Evolutionary conservation across 2,113 vertebrate species (phyloP).

Genomic region (Perca flavescens): DNA sequence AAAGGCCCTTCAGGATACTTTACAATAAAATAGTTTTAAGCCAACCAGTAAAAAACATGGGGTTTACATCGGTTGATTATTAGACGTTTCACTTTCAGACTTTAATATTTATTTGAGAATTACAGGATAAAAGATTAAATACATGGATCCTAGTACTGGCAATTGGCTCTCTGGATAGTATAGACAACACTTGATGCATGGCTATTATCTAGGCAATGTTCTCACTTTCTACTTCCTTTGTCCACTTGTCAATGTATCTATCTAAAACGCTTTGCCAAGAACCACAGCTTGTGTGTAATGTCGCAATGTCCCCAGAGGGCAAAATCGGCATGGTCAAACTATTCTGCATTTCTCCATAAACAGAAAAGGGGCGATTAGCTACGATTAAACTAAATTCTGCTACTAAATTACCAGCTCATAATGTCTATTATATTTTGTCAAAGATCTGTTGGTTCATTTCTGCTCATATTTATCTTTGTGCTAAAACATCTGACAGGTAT

Average conservation of each 20-base stretch:
- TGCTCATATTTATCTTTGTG: slow-evolving; percentile 38
- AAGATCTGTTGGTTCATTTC: slow-evolving; percentile 33
- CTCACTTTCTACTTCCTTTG: slow-evolving; percentile 49
- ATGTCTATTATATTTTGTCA: slow-evolving; percentile 4
- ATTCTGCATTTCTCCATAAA: slow-evolving; percentile 1
- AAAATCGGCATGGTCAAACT: background rate
- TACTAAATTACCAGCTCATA: background rate
- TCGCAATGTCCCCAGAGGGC: slow-evolving; percentile 45
- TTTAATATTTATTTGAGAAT: slow-evolving; percentile 4
- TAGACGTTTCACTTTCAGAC: background rate
- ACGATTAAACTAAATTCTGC: background rate
- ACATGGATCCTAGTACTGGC: background rate
- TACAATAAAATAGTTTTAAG: background rate
- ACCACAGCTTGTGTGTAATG: slow-evolving; percentile 33
- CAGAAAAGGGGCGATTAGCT: background rate
- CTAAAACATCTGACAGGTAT: slow-evolving; percentile 42
- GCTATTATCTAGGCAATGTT: slow-evolving; percentile 45
- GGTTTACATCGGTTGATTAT: background rate
- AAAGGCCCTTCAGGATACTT: background rate
- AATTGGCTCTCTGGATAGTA: background rate
- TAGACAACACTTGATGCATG: slow-evolving; percentile 20
- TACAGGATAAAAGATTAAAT: background rate
- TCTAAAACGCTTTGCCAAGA: slow-evolving; percentile 24
- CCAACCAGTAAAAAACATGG: background rate
- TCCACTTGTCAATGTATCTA: slow-evolving; percentile 53